Conservation (phyloP, 2,888 invertebrate genomes). For the Morpho helenor region DNA sequence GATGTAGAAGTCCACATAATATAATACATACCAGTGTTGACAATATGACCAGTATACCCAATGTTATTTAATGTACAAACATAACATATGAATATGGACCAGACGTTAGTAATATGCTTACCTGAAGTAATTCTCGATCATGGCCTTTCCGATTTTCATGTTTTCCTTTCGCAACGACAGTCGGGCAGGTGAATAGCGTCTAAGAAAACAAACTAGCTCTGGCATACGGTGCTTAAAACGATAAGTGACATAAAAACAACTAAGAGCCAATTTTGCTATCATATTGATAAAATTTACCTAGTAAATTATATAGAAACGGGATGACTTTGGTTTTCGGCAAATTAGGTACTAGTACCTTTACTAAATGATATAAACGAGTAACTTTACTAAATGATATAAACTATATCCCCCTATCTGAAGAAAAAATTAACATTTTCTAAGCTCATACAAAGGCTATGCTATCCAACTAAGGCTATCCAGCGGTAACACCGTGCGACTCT, state of each 20-base stretch:
- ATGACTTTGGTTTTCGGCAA: no score
- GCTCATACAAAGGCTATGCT: no score
- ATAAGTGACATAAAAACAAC: slow-evolving; percentile 13
- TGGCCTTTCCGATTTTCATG: slow-evolving; percentile 87
- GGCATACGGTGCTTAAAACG: slow-evolving; percentile 33
- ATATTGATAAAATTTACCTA: neutral
- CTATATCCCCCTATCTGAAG: no score
- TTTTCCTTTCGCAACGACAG: slow-evolving; percentile 90
- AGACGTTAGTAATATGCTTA: slow-evolving; percentile 56
- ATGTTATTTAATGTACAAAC: neutral
- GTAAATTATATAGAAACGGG: no score
- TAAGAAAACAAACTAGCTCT: slow-evolving; percentile 78
- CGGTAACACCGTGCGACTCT: no score
- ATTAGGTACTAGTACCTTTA: no score
- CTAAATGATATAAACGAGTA: no score
- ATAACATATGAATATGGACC: slow-evolving; percentile 1
- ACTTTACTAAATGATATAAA: no score
- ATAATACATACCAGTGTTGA: no score
- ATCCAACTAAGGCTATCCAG: no score
- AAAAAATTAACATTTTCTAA: no score
- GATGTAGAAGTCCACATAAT: no score
- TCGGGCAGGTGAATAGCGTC: slow-evolving; percentile 91
- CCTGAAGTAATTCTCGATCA: slow-evolving; percentile 90
- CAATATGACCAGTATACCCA: neutral
- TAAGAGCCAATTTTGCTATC: slow-evolving; percentile 8